A percentile compares a stretch with the other conserved stretches of the same genome.
Evolutionary conservation across 2,888 invertebrate species (phyloP).

Genomic region (Actias luna): DNA sequence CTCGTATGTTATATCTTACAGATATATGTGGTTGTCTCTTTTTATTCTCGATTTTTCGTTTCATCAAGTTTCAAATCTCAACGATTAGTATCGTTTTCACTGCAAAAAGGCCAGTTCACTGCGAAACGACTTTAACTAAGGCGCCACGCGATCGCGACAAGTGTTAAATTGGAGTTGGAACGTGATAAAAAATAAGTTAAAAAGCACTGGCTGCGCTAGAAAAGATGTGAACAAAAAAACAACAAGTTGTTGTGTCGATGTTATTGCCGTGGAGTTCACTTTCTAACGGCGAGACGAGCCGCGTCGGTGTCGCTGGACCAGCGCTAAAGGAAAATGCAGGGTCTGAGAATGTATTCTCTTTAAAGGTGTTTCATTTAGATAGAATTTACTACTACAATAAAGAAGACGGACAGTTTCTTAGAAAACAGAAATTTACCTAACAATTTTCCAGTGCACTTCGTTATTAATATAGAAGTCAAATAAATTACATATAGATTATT

Average conservation of each 20-base stretch:
- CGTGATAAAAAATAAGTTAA: constrained; percentile 28
- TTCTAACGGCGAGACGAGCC: constrained; percentile 18
- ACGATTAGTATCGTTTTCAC: too few species aligned
- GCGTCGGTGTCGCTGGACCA: background rate
- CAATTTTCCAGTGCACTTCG: too few species aligned
- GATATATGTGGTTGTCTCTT: too few species aligned
- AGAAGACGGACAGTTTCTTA: background rate
- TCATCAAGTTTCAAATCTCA: too few species aligned
- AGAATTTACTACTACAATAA: background rate
- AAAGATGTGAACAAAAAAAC: constrained; percentile 33
- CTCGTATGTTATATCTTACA: too few species aligned
- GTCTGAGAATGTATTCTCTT: background rate
- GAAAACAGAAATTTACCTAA: too few species aligned
- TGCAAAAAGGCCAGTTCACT: constrained; percentile 30
- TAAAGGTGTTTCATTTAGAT: background rate
- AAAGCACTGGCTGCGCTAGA: constrained; percentile 20
- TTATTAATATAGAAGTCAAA: too few species aligned
- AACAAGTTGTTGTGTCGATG: constrained; percentile 26
- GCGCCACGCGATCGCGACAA: constrained; percentile 56
- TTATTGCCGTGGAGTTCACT: constrained; percentile 17
- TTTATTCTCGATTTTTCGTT: too few species aligned
- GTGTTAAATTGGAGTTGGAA: constrained; percentile 57
- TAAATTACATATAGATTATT: too few species aligned
- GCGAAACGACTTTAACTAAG: constrained; percentile 27
- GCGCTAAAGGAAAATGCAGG: background rate